Base-by-base conservation (phyloP, 2,113 vertebrate species). In the Sorex fumeus region DNA sequence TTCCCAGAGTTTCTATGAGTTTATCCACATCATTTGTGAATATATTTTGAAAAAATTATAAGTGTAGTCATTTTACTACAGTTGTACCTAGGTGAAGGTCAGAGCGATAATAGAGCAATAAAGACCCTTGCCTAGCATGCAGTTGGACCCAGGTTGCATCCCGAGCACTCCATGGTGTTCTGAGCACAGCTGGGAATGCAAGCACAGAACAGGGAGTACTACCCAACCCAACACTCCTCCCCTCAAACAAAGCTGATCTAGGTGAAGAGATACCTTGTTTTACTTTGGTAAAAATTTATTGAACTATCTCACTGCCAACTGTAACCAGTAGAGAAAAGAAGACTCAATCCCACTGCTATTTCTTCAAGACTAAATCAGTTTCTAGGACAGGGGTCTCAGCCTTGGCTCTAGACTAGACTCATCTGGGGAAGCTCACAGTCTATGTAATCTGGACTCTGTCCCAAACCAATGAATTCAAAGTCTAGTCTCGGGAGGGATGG, bases 391-490 rank as follows among this genome's bases (percentile, higher is more conserved):
- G 12, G n/a, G 15, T 92, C 74, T 76, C 43, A 90, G 76, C 36
- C 19, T 45, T 34, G 60, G 34, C 30, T 76, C 10, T 47, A 6
- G 27, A 57, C 84, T 72, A 36, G 67, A 78, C 83, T 83, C 18
- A 84, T 12, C 79, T 83, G 13, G 30, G 47, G 36, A 89, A 32
- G 74, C 43, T 85, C 69, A 53, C 3, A 83, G 15, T 34, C 36
- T 21, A 8, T 79, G 12, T 40, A 27, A 18, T 83, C 74, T 36
- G 32, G 83, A 76, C 50, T 72, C 50, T 67, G 50, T 66, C 34
- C 50, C 3, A 0, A 92, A 77, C 45, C 45, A 85, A 81, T 88
- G 80, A 76, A 79, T 81, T 94, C 67, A 92, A 21, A 80, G 88
- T 64, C 87, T 87, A 71, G 67, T 81, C 87, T 43, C 60, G 30